Base-by-base conservation (phyloP, 2,113 vertebrate genomes). In the Psittacula cyanocephala region DNA sequence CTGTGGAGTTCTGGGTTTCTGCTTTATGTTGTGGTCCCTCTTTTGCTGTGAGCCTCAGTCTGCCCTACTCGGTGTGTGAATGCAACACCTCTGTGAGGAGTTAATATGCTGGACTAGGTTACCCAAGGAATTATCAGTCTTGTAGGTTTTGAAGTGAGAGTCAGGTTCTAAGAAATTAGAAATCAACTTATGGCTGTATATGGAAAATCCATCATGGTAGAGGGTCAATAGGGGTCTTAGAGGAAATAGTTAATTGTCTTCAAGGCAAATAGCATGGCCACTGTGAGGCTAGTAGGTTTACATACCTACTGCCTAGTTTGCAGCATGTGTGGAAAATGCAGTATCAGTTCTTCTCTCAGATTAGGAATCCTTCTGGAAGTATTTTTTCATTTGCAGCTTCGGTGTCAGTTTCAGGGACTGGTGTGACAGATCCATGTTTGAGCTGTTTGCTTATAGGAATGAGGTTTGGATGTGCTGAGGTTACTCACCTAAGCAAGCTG, bases 1-100 rank as follows among this genome's bases (percentile, higher is more conserved):
- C 62, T 41, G 33, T 16, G 62, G 13, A 74, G 19, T 41, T 80
- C 17, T 70, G 76, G 8, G 7, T 53, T 85, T 80, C 68, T 63
- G 46, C n/a, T 31, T 83, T 65, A 69, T 77, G 28, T 44, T 43
- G 15, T 3, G 5, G 5, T 52, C 31, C 4, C 44, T 86, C 8
- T 67, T 64, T 46, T 37, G 19, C 29, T 71, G 20, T 60, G 9
- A 41, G 8, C 5, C 27, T 75, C 7, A 0, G 6, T 70, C 22
- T 74, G n/a, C 65, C 31, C 20, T 53, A 6, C 33, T 67, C 1
- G 0, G 3, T 0, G 0, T 15, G 7, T 43, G 29, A 77, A 69
- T 47, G 17, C 46, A 91, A 11, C 5, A 1, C 5, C 65, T 24
- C 49, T 8, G 2, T 24, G 19, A 10, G 19, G 29, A 52, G 24